These are phyloP conservation scores for Malurus leucopterus DNA, from an alignment of 2,797 vertebrate species.

Conservation along the genomic window DNA sequence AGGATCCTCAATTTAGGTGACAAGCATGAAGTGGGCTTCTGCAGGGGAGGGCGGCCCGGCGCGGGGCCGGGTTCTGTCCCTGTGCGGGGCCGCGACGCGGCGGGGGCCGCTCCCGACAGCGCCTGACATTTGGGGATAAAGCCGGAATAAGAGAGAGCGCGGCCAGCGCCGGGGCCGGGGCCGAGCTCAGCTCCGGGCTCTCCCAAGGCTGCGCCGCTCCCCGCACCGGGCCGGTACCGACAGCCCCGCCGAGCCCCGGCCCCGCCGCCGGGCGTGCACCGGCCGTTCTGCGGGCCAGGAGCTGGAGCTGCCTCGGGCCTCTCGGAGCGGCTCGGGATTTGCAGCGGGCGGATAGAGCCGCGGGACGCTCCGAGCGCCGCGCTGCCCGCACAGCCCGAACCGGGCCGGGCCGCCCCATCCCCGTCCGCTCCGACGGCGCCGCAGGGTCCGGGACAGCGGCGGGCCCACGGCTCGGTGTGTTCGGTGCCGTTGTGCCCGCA, in stretches of 20 bases:
- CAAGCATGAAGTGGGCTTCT: conserved; percentile 83
- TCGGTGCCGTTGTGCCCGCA: not conserved
- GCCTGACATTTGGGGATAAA: conserved; percentile 42
- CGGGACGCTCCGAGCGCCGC: not conserved
- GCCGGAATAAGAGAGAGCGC: not conserved
- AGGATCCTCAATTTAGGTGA: conserved; percentile 81
- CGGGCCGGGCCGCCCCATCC: not conserved
- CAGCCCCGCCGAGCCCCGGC: not conserved
- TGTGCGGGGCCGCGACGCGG: conserved; percentile 18
- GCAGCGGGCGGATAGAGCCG: not conserved
- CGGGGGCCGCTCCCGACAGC: conserved; percentile 32
- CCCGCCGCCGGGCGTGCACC: not conserved
- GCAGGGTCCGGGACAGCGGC: not conserved
- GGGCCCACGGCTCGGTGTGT: not conserved
- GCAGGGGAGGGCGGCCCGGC: conserved; percentile 62
- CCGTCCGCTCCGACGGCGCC: not conserved
- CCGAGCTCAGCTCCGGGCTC: not conserved
- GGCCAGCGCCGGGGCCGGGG: not conserved
- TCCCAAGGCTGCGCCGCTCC: not conserved
- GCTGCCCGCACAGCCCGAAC: not conserved
- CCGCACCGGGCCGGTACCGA: not conserved
- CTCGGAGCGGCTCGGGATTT: not conserved
- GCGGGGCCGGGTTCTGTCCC: conserved; percentile 52
- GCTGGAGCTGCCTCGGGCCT: not conserved
- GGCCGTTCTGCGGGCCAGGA: not conserved